These are phyloP conservation scores for Mionectes macconnelli DNA, from an alignment of 2,113 vertebrate genomes.

Conservation along the genomic window DNA sequence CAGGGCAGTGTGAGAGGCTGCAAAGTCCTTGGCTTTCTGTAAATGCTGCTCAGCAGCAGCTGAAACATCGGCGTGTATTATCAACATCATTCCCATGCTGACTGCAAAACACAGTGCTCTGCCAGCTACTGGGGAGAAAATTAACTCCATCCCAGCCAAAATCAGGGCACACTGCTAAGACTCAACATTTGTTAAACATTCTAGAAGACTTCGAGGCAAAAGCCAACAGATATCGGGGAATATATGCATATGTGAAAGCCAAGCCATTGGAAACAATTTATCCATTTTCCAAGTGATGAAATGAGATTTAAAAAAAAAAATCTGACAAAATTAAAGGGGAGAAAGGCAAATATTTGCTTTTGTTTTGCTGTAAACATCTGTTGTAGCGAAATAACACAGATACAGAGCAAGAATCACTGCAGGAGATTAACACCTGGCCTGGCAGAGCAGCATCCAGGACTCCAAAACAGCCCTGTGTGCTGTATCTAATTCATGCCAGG, in stretches of 20 bases:
- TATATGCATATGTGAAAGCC: neutral
- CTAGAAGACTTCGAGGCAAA: neutral
- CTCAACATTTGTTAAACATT: neutral
- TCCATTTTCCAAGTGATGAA: neutral
- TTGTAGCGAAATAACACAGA: neutral
- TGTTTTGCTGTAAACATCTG: neutral
- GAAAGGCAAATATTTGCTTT: neutral
- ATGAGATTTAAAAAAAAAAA: neutral
- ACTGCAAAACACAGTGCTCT: neutral
- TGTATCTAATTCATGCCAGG: neutral
- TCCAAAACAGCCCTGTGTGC: rapidly evolving
- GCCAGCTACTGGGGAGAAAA: neutral
- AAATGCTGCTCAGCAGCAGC: neutral
- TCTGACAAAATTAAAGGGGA: rapidly evolving
- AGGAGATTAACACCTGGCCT: neutral
- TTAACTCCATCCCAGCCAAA: neutral
- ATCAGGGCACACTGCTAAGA: neutral
- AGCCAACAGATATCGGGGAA: neutral
- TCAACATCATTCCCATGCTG: neutral
- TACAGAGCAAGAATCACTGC: neutral
- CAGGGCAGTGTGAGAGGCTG: neutral
- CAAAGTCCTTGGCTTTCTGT: neutral
- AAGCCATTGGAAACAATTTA: neutral
- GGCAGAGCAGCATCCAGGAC: neutral
- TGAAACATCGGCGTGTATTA: neutral